Percentiles rank a stretch among this genome's conserved stretches.
Evolutionary conservation across 2,113 vertebrate species (phyloP).

Genomic region (Laticauda colubrina): DNA sequence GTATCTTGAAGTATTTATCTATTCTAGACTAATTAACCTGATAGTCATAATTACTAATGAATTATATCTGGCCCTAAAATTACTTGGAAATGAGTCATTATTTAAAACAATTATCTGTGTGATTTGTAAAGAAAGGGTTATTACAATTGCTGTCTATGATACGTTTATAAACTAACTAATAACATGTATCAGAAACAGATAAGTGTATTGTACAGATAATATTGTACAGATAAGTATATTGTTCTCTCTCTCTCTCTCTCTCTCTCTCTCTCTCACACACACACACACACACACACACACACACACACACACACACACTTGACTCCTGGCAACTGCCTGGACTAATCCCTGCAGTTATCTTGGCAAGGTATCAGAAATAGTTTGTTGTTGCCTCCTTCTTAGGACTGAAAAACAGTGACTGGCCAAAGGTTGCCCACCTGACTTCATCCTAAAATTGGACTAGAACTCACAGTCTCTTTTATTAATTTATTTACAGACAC

Average conservation of each 20-base stretch:
- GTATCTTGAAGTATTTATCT: conserved; percentile 68
- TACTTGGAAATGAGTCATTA: background rate
- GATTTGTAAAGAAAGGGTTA: background rate
- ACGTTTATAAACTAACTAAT: background rate
- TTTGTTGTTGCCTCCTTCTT: no score
- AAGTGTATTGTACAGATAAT: no score
- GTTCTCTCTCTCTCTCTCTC: no score
- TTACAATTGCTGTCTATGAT: background rate
- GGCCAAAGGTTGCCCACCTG: background rate
- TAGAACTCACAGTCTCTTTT: background rate
- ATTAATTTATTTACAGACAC: no score
- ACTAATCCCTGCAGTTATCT: no score
- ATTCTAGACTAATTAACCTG: background rate
- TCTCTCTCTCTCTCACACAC: no score
- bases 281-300: no score
- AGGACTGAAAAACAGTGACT: background rate
- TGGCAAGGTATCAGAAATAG: no score
- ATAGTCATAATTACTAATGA: conserved; percentile 38
- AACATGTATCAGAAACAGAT: background rate
- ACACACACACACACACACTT: no score
- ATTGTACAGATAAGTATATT: background rate
- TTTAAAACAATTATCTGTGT: background rate
- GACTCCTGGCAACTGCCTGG: no score
- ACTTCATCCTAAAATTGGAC: background rate
- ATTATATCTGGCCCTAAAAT: background rate